Evolutionary conservation across 1,140 invertebrate species (phyloP), one percentile per base, ranked within the genome.

Genomic region (Diprion similis): DNA sequence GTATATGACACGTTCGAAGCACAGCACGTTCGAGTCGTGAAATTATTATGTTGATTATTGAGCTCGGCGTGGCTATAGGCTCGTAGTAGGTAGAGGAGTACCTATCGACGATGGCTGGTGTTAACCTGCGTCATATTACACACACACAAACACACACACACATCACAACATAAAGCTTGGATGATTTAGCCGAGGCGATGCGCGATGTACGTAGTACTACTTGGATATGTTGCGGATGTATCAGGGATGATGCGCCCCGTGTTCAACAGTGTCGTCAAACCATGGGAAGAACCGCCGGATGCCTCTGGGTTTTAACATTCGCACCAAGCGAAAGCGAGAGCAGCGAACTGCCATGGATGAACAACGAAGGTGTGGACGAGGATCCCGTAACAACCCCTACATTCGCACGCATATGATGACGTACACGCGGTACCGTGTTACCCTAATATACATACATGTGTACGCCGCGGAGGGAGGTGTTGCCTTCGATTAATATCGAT

Each of bases 401-500:
- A 59, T n/a, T 11, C 51, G 51, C 51, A 59, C 2, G 51, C n/a
- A 8, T 13, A 13, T n/a, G 51, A 13, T 3, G 51, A 59, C 48
- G 15, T 11, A 59, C 51, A 8, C 51, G 8, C 8, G 51, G 1
- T 11, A 59, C 11, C 11, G 51, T n/a, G 51, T 13, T 59, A 59
- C 51, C 51, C 51, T 1, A 3, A 37, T 37, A 3, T n/a, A 59
- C 51, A 8, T n/a, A n/a, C 51, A 59, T 17, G 51, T 13, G 4
- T 59, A 13, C 11, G 51, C 11, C 51, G 51, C 11, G 51, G 6
- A 17, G 51, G 51, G 11, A 59, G 51, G 51, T 59, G 51, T 59
- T 46, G 37, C 66, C 47, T 68, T 59, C 74, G 74, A 75, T 72
- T 75, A 75, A 75, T 75, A 72, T 75, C 70, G 70, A 75, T 75